Base-by-base conservation (phyloP, 2,888 invertebrate species). In the Cephus nigrinus region DNA sequence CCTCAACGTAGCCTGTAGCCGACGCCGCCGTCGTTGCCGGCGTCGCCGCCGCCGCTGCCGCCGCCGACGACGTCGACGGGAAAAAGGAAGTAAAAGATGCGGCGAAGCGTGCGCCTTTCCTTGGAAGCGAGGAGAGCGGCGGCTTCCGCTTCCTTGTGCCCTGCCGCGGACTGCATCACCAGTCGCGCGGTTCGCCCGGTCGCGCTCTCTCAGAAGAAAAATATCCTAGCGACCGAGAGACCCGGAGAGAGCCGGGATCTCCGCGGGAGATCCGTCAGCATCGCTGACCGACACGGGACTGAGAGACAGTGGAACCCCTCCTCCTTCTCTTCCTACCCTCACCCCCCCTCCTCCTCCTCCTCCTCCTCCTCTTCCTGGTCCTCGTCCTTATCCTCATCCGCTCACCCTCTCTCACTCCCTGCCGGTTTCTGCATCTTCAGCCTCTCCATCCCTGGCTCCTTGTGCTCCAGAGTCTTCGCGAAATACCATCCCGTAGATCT, bases 111-210 rank as follows among this genome's bases (percentile, higher is more conserved):
- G 90, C 90, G 90, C 86, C 89, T 90, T 90, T 90, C 90, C 90
- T 90, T 89, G 88, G 88, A 86, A 82, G 79, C 80, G 86, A 87
- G 86, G 87, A 87, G 86, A 87, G 87, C 86, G 87, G 85, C 89
- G 89, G 91, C 90, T 91, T 91, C 91, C 91, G 91, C 91, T 91
- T 91, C 91, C 91, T 91, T 91, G 90, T 91, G 90, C 90, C 88
- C 88, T 88, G 89, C 86, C 90, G 88, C 90, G 89, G 87, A 91
- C 89, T 91, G 91, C 91, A 91, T 90, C 90, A 88, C 88, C 91
- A 91, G 91, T 91, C 91, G 91, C 90, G 91, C 91, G 91, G 87
- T 88, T 88, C 87, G 84, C 86, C 88, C 86, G 88, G 89, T 90
- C 31, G 30, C 90, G 90, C 89, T 90, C 90, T 87, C 90, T 89